Conservation (phyloP, 1,140 invertebrate species). For the Atta cephalotes region DNA sequence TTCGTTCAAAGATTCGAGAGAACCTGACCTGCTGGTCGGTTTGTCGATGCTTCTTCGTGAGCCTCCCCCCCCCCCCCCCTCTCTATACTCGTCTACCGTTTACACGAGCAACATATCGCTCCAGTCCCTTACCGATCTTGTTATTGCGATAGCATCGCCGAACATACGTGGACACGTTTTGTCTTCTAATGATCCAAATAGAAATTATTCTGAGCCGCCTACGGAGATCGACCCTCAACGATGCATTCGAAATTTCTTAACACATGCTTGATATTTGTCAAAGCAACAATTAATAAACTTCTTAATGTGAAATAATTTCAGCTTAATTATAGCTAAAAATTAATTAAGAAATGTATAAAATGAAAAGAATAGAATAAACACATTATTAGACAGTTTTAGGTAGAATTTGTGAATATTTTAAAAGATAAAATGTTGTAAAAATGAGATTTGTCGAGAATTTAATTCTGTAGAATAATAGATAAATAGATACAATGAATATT, state of each 20-base stretch:
- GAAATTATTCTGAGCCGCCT: slow-evolving; percentile 78
- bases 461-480: neutral
- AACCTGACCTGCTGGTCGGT: slow-evolving; percentile 77
- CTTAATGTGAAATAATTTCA: neutral
- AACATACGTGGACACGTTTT: slow-evolving; percentile 78
- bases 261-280: neutral
- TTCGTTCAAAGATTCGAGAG: slow-evolving; percentile 61
- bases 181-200: slow-evolving; percentile 81
- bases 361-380: neutral
- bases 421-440: neutral
- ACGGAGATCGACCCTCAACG: slow-evolving; percentile 61
- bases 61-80: neutral
- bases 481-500: slow-evolving; percentile 3
- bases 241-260: slow-evolving; percentile 1
- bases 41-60: slow-evolving; percentile 53
- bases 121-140: slow-evolving; percentile 66
- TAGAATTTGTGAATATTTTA: neutral
- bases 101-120: slow-evolving; percentile 73
- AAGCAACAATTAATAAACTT: neutral
- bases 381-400: too few relatives aligned
- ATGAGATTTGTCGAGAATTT: neutral
- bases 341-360: neutral
- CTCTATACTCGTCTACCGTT: slow-evolving; percentile 73
- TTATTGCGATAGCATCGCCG: slow-evolving; percentile 77
- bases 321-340: neutral